phyloP scores from a whole-genome alignment of 2,113 vertebrate species.

The Micronycteris hirsuta region DNA sequence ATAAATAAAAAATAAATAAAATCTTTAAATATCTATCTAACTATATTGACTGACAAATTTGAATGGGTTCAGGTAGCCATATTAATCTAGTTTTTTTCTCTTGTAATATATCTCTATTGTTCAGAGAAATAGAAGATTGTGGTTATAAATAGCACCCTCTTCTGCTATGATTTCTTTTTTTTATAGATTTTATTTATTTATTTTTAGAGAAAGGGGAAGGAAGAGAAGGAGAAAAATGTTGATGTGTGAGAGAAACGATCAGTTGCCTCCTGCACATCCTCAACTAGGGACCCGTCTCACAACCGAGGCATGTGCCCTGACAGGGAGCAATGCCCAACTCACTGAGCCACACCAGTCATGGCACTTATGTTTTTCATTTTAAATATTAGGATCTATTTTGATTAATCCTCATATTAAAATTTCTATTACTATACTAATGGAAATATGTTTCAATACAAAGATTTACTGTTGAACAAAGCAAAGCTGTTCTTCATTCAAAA shows the following conservation, averaged over 20 bases:
- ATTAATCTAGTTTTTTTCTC: background rate
- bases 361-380: background rate
- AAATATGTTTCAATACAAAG: background rate
- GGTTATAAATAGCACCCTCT: background rate
- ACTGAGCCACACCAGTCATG: too few species aligned
- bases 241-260: too few species aligned
- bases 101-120: background rate
- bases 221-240: too few species aligned
- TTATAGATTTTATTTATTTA: too few species aligned
- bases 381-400: slow-evolving; percentile 36
- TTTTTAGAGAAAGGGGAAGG: too few species aligned
- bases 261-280: too few species aligned
- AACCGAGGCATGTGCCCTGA: too few species aligned
- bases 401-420: slow-evolving; percentile 44
- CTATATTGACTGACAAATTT: background rate
- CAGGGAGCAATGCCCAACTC: too few species aligned
- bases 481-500: slow-evolving; percentile 34
- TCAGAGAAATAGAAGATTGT: background rate
- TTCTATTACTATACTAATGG: slow-evolving; percentile 5
- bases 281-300: too few species aligned
- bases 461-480: slow-evolving; percentile 36
- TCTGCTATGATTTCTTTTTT: background rate
- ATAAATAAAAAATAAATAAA: too few species aligned
- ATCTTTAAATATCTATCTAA: background rate
- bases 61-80: background rate